Conservation (phyloP, 1,140 invertebrate genomes). For the Drosophila arizonae region DNA sequence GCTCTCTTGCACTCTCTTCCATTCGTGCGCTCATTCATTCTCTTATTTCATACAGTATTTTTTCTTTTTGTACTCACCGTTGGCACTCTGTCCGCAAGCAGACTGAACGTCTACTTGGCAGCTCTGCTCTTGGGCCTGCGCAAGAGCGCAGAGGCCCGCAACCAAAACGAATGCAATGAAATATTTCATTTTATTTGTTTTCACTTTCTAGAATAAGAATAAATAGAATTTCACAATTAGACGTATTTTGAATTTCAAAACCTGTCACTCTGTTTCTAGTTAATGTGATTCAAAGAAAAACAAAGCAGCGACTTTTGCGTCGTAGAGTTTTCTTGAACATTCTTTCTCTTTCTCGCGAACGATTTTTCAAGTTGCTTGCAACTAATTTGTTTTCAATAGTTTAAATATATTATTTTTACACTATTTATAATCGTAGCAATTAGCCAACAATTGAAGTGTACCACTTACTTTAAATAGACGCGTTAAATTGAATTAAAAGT, state of each 20-base stretch:
- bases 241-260: slow-evolving; percentile 14
- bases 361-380: slow-evolving; percentile 19
- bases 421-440: slow-evolving; percentile 6
- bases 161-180: slow-evolving; percentile 84
- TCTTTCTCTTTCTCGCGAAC: slow-evolving; percentile 33
- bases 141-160: slow-evolving; percentile 83
- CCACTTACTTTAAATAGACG: slow-evolving; percentile 54
- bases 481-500: slow-evolving; percentile 31
- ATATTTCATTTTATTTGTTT: slow-evolving; percentile 84
- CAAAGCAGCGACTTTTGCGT: slow-evolving; percentile 52
- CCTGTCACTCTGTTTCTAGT: neutral
- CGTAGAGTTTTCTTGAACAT: slow-evolving; percentile 67
- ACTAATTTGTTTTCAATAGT: neutral
- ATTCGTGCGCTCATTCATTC: slow-evolving; percentile 8
- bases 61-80: slow-evolving; percentile 55
- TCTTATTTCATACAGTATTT: slow-evolving; percentile 34
- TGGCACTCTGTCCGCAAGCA: slow-evolving; percentile 83
- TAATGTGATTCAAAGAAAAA: slow-evolving; percentile 22
- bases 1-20: slow-evolving; percentile 46
- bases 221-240: slow-evolving; percentile 69
- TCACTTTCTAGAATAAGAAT: slow-evolving; percentile 51
- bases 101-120: slow-evolving; percentile 86
- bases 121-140: slow-evolving; percentile 83
- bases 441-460: slow-evolving; percentile 42
- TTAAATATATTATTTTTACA: neutral